Percentiles rank a stretch among this genome's conserved stretches.
Conservation (phyloP, 1,140 invertebrate genomes). For the Hycleus cichorii region DNA sequence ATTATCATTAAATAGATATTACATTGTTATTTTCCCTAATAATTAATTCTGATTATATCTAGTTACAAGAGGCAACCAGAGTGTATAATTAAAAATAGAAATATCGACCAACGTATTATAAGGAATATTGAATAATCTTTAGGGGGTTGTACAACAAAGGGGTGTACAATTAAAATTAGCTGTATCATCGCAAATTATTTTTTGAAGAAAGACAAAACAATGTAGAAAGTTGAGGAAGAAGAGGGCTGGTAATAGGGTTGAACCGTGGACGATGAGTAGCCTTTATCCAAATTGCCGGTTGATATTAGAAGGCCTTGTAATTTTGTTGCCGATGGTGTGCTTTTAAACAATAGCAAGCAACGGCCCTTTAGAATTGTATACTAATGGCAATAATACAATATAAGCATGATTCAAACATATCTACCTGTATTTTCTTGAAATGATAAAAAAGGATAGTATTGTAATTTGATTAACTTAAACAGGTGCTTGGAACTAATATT, state of each 20-base stretch:
- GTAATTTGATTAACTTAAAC: too few species aligned
- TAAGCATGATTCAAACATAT: too few species aligned
- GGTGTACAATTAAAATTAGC: constrained; percentile 23
- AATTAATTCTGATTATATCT: not conserved
- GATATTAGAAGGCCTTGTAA: constrained; percentile 26
- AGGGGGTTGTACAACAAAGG: not conserved
- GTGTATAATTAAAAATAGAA: not conserved
- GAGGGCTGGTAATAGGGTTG: constrained; percentile 6
- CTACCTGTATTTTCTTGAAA: too few species aligned
- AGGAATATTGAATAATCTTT: too few species aligned
- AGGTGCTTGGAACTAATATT: too few species aligned
- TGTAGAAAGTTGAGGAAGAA: not conserved
- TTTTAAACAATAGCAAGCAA: constrained; percentile 13
- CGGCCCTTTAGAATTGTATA: not conserved
- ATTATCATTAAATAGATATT: not conserved
- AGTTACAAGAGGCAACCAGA: not conserved
- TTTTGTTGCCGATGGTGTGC: constrained; percentile 23
- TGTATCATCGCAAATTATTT: constrained; percentile 23
- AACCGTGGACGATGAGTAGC: constrained; percentile 25
- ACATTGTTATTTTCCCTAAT: not conserved
- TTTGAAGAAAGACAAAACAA: not conserved
- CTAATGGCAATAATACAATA: not conserved
- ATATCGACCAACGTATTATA: too few species aligned
- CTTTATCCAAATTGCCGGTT: constrained; percentile 30
- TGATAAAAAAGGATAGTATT: too few species aligned